These are phyloP conservation scores for Anodontia alba DNA, from an alignment of 2,888 invertebrate genomes.

Conservation along the genomic window DNA sequence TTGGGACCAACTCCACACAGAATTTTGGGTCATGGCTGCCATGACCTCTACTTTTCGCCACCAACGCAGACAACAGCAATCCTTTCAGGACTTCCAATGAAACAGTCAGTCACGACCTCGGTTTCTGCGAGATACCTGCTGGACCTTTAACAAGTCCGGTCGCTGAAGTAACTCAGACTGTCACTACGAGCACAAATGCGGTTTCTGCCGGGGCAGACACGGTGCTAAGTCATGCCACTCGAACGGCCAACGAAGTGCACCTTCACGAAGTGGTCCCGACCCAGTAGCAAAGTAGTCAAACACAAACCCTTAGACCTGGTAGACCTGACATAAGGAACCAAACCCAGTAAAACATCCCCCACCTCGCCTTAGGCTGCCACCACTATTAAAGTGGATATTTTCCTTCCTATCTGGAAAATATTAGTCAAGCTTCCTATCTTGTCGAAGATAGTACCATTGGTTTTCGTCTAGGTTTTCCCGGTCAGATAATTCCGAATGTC, in stretches of 20 bases:
- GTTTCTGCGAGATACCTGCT: not conserved
- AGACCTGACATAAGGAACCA: not conserved
- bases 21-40: slow-evolving; percentile 10
- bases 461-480: slow-evolving; percentile 18
- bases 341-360: not conserved
- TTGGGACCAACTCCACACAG: slow-evolving; percentile 9
- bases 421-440: slow-evolving; percentile 7
- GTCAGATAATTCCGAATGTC: slow-evolving; percentile 2
- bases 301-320: not conserved
- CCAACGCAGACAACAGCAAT: slow-evolving; percentile 3
- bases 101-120: not conserved
- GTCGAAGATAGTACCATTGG: not conserved
- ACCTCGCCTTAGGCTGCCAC: not conserved
- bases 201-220: slow-evolving; percentile 11
- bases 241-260: not conserved
- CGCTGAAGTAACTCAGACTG: slow-evolving; percentile 2
- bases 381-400: not conserved
- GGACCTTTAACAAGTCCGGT: not conserved
- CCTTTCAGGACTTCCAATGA: not conserved
- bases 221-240: not conserved
- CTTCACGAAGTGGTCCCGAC: not conserved
- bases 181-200: not conserved
- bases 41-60: slow-evolving; percentile 2
- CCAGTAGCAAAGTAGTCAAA: not conserved
- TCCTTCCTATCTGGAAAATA: not conserved